Conservation (phyloP, 64 coral and sea anemone species). For the Porites lutea region DNA sequence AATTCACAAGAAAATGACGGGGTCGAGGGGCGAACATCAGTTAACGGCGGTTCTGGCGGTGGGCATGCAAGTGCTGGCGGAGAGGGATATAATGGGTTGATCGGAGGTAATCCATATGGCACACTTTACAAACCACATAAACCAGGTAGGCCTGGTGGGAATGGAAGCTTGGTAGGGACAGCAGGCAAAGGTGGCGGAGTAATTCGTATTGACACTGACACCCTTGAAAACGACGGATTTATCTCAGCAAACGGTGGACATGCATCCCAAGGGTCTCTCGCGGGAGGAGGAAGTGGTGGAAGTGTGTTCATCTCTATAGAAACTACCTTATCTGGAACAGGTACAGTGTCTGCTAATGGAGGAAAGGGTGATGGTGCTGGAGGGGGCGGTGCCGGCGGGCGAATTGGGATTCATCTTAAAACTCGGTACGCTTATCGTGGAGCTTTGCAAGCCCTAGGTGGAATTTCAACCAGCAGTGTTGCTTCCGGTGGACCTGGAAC, state of each 20-base stretch:
- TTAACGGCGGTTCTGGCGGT: slow-evolving; percentile 83
- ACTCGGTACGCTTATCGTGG: slow-evolving; percentile 75
- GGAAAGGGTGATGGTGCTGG: slow-evolving; percentile 79
- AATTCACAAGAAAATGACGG: not conserved
- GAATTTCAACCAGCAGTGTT: slow-evolving; percentile 35
- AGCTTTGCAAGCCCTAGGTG: slow-evolving; percentile 69
- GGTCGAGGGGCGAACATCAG: slow-evolving; percentile 48
- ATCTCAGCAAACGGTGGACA: slow-evolving; percentile 90
- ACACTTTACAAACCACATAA: slow-evolving; percentile 78
- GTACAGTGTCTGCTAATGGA: slow-evolving; percentile 88
- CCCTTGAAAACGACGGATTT: slow-evolving; percentile 89
- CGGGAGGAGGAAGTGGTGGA: slow-evolving; percentile 95
- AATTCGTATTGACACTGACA: slow-evolving; percentile 73
- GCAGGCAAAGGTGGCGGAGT: slow-evolving; percentile 94
- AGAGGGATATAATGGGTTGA: slow-evolving; percentile 16
- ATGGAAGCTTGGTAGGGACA: slow-evolving; percentile 8
- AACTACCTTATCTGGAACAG: slow-evolving; percentile 70
- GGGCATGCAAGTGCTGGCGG: slow-evolving; percentile 89
- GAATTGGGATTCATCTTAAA: slow-evolving; percentile 68
- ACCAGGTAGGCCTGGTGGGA: slow-evolving; percentile 84
- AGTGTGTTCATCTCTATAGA: slow-evolving; percentile 75
- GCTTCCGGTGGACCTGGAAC: slow-evolving; percentile 83
- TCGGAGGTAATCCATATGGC: slow-evolving; percentile 75
- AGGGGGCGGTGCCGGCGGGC: slow-evolving; percentile 88
- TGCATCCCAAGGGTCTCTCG: slow-evolving; percentile 19